phyloP scores from a whole-genome alignment of 2,888 invertebrate genomes.

The Drosophila gaucha region DNA sequence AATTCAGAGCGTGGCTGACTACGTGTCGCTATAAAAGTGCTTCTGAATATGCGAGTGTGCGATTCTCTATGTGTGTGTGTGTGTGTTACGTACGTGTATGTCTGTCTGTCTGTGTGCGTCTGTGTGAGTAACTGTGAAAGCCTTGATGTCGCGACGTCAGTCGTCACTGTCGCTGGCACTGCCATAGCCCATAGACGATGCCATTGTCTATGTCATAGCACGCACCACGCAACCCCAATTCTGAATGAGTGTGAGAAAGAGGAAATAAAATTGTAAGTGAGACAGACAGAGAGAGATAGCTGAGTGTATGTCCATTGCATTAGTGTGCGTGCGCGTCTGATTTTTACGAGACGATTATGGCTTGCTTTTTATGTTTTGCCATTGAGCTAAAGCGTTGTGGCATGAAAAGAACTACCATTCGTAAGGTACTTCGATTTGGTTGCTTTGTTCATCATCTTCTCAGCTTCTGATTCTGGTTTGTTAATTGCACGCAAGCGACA shows the following conservation, averaged over 20 bases:
- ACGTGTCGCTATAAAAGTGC: slow-evolving; percentile 74
- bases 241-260: background rate
- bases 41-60: slow-evolving; percentile 18
- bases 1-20: slow-evolving; percentile 67
- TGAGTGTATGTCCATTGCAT: slow-evolving; percentile 28
- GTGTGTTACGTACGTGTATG: slow-evolving; percentile 5
- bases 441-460: background rate
- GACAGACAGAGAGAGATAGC: background rate
- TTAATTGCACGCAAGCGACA: slow-evolving; percentile 41
- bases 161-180: slow-evolving; percentile 57
- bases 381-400: slow-evolving; percentile 71
- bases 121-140: slow-evolving; percentile 44
- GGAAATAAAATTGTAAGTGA: background rate
- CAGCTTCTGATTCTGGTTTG: slow-evolving; percentile 16
- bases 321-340: slow-evolving; percentile 75
- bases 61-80: background rate
- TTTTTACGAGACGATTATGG: slow-evolving; percentile 81
- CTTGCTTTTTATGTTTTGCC: slow-evolving; percentile 79
- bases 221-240: slow-evolving; percentile 32
- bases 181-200: slow-evolving; percentile 30
- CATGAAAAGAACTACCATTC: slow-evolving; percentile 39
- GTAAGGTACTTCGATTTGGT: slow-evolving; percentile 6
- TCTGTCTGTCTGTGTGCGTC: slow-evolving; percentile 13
- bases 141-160: slow-evolving; percentile 50
- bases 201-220: slow-evolving; percentile 64